Evolutionary conservation across 2,113 vertebrate genomes (phyloP).

Genomic region (Rhinogobius similis): DNA sequence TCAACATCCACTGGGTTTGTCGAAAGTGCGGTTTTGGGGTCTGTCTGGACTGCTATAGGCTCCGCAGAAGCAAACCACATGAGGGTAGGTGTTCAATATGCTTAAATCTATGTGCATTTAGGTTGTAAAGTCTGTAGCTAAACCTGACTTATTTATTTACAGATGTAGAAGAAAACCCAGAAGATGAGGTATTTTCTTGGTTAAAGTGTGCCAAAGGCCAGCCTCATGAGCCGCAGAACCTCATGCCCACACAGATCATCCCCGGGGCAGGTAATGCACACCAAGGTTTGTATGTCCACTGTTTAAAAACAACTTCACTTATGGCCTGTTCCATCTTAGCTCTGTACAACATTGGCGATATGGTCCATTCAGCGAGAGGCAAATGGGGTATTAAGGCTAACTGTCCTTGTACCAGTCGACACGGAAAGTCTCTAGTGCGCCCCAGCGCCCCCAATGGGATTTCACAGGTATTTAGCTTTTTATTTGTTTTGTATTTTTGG

Average conservation of each 20-base stretch:
- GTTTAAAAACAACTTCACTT: neutral
- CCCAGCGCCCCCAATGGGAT: constrained; percentile 93
- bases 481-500: neutral
- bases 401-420: constrained; percentile 94
- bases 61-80: constrained; percentile 88
- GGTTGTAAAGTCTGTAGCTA: neutral
- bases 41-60: constrained; percentile 95
- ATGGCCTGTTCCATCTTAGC: constrained; percentile 73
- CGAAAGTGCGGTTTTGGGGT: constrained; percentile 98
- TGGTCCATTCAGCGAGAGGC: constrained; percentile 96
- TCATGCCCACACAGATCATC: constrained; percentile 99
- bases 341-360: constrained; percentile 97
- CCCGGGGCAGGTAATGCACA: constrained; percentile 89
- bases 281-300: neutral
- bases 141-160: neutral
- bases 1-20: constrained; percentile 99
- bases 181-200: constrained; percentile 97
- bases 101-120: neutral
- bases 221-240: constrained; percentile 96
- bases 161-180: constrained; percentile 90
- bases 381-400: constrained; percentile 99
- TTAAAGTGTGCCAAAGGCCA: constrained; percentile 98
- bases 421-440: constrained; percentile 88
- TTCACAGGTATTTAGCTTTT: constrained; percentile 85
- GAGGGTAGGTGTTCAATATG: constrained; percentile 80